A percentile compares a stretch with the other conserved stretches of the same genome.
Evolutionary conservation across 2,113 vertebrate genomes (phyloP).

Genomic region (Charina bottae): DNA sequence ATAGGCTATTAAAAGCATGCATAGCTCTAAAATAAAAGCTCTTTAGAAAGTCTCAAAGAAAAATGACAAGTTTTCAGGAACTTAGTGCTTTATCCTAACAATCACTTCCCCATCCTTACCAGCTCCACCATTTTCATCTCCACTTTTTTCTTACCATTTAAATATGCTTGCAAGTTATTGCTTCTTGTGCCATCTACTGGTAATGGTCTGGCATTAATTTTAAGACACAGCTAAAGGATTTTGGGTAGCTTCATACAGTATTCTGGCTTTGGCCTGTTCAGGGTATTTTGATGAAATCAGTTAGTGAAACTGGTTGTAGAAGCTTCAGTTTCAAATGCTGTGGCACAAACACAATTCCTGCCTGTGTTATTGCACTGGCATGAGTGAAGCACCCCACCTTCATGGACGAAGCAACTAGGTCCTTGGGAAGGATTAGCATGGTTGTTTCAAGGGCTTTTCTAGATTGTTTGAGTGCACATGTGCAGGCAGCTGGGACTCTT

Average conservation of each 20-base stretch:
- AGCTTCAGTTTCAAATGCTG: not conserved
- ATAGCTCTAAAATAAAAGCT: not conserved
- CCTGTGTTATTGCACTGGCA: not conserved
- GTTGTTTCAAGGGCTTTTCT: not conserved
- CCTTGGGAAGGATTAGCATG: not conserved
- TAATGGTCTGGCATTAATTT: not conserved
- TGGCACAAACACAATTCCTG: not conserved
- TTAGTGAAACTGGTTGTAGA: not conserved
- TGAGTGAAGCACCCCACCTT: not conserved
- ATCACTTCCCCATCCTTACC: no score
- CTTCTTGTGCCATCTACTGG: conserved; percentile 1
- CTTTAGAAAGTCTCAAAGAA: not conserved
- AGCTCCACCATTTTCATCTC: not conserved
- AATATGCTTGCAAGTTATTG: not conserved
- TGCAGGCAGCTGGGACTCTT: not conserved
- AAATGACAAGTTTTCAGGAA: conserved; percentile 7
- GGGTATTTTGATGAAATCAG: not conserved
- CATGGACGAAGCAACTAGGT: not conserved
- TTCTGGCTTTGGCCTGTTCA: not conserved
- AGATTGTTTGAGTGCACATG: not conserved
- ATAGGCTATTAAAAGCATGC: conserved; percentile 10
- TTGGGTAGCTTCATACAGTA: not conserved
- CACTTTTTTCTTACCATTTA: conserved; percentile 1
- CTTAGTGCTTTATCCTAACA: not conserved
- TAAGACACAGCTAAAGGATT: not conserved